Evolutionary conservation across 92 coral and sea anemone species (phyloP), one percentile per base, ranked within the genome.

Genomic region (Palythoa caribaeorum): DNA sequence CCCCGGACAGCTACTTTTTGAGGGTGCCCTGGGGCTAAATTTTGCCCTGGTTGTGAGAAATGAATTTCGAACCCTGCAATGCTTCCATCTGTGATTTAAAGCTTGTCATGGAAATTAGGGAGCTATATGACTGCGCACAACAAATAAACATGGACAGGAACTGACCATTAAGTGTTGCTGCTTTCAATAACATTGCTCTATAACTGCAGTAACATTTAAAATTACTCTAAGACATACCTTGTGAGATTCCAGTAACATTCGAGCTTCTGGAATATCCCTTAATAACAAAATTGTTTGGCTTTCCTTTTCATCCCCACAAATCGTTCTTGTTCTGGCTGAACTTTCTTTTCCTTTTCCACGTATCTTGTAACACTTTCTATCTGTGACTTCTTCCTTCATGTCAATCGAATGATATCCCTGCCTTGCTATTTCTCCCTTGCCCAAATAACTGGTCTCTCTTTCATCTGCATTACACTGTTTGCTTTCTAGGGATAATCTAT

Each of bases 261-360:
- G 55, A 40, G 86, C 86, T 68, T 13, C 47, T 68, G 86, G 20
- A 38, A 81, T 63, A 51, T 81, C 86, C 47, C 63, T 68, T 12
- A 81, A 47, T 66, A 53, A 28, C 76, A 81, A 38, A 48, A 2
- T 21, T 44, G 47, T 15, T 81, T 51, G 50, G 12, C 19, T 54
- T n/a, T 50, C 39, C 73, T 81, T 81, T 50, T 68, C 62, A 81
- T 50, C 37, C 48, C 17, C 28, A 55, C 14, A 0, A 6, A 1
- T 53, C 39, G 16, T 51, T 65, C 86, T 21, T 66, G 86, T 20
- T 40, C 73, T 66, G 63, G n/a, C 38, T 68, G 39, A n/a, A 28
- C 19, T 48, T 15, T 28, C 54, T 21, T 19, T 21, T 17, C 12
- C 20, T 39, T 35, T 20, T 48, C 71, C 36, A 81, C 9, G 38